These are phyloP conservation scores for Galaxias olidus DNA, from an alignment of 2,797 vertebrate species.

Conservation along the genomic window DNA sequence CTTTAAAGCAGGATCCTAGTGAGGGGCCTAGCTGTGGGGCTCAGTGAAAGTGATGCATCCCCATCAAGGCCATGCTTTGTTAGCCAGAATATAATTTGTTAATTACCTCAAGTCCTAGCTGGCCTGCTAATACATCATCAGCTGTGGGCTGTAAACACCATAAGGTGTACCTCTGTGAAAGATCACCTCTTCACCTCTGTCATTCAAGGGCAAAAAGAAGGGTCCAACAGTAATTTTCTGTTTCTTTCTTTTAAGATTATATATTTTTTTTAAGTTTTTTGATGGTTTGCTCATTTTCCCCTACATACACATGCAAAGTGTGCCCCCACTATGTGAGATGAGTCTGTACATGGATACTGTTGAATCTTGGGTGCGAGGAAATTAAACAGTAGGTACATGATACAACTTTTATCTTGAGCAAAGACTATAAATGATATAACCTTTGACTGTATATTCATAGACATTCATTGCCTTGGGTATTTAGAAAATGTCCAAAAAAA, in stretches of 20 bases:
- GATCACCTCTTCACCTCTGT: constrained; percentile 46
- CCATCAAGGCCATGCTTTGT: constrained; percentile 64
- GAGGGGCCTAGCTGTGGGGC: constrained; percentile 54
- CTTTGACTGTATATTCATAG: too few species aligned
- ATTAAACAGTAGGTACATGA: too few species aligned
- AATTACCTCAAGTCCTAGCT: constrained; percentile 70
- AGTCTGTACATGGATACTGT: too few species aligned
- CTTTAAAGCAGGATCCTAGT: constrained; percentile 60
- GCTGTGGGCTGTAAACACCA: constrained; percentile 68
- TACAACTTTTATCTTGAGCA: too few species aligned
- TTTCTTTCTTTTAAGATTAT: background rate
- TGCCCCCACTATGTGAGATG: too few species aligned
- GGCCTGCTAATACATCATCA: constrained; percentile 63
- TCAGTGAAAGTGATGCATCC: constrained; percentile 61
- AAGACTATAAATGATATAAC: too few species aligned
- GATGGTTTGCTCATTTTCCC: too few species aligned
- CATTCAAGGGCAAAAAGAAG: constrained; percentile 55
- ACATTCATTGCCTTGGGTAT: too few species aligned
- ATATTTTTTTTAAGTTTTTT: too few species aligned
- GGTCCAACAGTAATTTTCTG: background rate
- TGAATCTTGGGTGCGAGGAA: too few species aligned
- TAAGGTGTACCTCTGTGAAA: constrained; percentile 54
- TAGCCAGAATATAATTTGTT: constrained; percentile 73
- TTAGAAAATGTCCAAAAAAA: background rate
- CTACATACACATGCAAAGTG: too few species aligned